These are phyloP conservation scores for Pipra filicauda DNA, from an alignment of 2,113 vertebrate species.

Conservation along the genomic window DNA sequence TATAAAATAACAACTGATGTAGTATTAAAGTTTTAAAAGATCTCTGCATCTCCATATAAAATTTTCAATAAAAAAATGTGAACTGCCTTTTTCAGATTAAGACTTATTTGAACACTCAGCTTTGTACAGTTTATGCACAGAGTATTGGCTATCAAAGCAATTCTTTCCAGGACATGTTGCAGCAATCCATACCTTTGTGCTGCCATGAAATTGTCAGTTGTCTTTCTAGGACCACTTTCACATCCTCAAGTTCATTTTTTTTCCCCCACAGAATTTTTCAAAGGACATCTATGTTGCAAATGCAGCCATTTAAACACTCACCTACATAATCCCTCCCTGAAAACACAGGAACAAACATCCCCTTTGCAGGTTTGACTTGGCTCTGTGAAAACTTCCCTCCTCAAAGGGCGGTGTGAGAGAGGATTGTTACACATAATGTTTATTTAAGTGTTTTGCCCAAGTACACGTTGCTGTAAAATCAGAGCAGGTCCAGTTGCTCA, in stretches of 20 bases:
- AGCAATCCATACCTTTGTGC: background rate
- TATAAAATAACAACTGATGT: background rate
- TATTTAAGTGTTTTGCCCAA: background rate
- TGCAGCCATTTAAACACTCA: background rate
- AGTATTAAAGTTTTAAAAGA: background rate
- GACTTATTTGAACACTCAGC: background rate
- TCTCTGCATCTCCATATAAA: background rate
- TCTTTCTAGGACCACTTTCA: background rate
- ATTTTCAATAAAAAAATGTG: background rate
- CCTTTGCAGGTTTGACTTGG: background rate
- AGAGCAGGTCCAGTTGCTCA: background rate
- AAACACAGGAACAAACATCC: background rate
- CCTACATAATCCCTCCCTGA: background rate
- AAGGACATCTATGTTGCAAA: background rate
- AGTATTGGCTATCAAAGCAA: background rate
- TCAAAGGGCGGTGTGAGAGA: background rate
- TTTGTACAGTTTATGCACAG: background rate
- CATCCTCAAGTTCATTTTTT: background rate
- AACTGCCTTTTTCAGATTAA: background rate
- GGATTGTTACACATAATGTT: background rate
- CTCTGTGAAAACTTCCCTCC: background rate
- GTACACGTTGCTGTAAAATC: background rate
- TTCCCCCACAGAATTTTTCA: background rate
- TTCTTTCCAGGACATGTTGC: background rate
- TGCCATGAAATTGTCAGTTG: background rate